Conservation (phyloP, 2,113 vertebrate species). For the Mustelus asterias region DNA sequence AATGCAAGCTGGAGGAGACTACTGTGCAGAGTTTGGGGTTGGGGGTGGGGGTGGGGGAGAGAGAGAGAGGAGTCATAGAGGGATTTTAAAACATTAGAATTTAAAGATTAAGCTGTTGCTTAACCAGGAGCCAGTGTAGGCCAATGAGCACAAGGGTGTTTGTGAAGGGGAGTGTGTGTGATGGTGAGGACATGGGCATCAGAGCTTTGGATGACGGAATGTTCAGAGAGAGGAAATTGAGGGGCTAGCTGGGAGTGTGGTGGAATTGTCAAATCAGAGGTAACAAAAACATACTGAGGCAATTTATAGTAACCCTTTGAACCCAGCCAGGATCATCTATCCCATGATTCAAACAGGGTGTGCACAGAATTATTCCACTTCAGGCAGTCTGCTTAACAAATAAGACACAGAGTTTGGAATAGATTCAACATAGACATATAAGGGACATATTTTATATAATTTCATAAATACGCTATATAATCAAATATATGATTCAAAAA, state of each 20-base stretch:
- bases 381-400: neutral
- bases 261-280: neutral
- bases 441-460: neutral
- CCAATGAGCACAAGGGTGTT: neutral
- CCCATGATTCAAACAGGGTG: neutral
- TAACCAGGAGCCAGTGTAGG: neutral
- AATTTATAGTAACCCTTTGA: neutral
- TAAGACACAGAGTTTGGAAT: neutral
- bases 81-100: neutral
- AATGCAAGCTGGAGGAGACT: too few relatives aligned
- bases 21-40: too few relatives aligned
- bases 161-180: too few relatives aligned
- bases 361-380: neutral
- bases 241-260: neutral
- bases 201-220: too few relatives aligned
- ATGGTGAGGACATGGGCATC: too few relatives aligned
- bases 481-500: neutral
- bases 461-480: conserved; percentile 10
- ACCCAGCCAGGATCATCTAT: neutral
- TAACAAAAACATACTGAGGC: neutral
- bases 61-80: too few relatives aligned
- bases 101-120: neutral
- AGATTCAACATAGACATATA: neutral
- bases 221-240: neutral
- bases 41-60: too few relatives aligned